These are phyloP conservation scores for Forficula auricularia DNA, from an alignment of 1,140 invertebrate species.

Conservation along the genomic window DNA sequence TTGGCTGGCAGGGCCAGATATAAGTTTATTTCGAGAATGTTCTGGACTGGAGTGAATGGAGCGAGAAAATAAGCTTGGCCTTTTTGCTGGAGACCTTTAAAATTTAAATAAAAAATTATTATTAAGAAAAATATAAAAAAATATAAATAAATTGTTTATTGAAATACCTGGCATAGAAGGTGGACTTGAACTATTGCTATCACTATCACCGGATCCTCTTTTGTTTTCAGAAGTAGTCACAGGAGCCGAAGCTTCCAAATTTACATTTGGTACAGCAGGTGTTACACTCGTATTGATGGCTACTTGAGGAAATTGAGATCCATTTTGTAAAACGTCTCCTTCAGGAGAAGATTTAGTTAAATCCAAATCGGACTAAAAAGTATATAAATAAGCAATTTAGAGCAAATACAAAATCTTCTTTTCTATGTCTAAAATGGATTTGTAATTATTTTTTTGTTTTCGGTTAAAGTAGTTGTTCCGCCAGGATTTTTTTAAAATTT, in stretches of 20 bases:
- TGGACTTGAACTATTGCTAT: conserved; percentile 18
- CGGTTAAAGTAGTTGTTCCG: too few relatives aligned
- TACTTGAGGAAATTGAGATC: too few relatives aligned
- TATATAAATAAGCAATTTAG: too few relatives aligned
- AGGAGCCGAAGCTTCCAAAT: conserved; percentile 1
- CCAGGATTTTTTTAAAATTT: too few relatives aligned
- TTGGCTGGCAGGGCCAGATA: conserved; percentile 6
- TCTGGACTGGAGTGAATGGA: conserved; percentile 9
- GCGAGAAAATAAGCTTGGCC: conserved; percentile 8
- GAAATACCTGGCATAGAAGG: conserved; percentile 9
- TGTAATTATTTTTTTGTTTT: too few relatives aligned
- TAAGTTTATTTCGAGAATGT: conserved; percentile 3
- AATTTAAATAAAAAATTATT: conserved; percentile 1
- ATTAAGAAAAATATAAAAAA: conserved; percentile 1
- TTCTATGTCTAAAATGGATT: too few relatives aligned
- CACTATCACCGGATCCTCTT: conserved; percentile 16
- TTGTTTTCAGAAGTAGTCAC: conserved; percentile 12
- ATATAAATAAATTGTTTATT: neutral
- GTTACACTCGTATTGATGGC: too few relatives aligned
- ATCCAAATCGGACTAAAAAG: too few relatives aligned
- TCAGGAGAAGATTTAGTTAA: too few relatives aligned
- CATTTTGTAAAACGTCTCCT: too few relatives aligned
- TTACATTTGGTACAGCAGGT: too few relatives aligned
- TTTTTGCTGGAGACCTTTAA: conserved; percentile 18
- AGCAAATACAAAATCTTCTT: too few relatives aligned